phyloP scores from a whole-genome alignment of 2,888 invertebrate species.

The Nebria salina region DNA sequence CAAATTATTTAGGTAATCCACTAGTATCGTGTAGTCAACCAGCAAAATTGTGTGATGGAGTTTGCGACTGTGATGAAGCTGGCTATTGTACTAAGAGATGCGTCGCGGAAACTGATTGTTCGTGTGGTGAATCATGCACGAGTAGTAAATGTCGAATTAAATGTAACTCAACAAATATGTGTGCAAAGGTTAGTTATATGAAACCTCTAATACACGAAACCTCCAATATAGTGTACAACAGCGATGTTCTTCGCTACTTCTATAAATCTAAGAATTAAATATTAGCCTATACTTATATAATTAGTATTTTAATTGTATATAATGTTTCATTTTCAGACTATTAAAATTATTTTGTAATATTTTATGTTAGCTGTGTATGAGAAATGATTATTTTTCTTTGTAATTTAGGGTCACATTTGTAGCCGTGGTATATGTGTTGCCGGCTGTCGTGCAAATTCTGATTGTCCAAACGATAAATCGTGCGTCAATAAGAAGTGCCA shows the following conservation, averaged over 20 bases:
- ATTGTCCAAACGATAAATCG: slow-evolving; percentile 80
- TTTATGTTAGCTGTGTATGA: not conserved
- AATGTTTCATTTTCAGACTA: no score
- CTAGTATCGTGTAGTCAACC: slow-evolving; percentile 80
- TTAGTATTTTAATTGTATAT: no score
- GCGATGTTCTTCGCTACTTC: no score
- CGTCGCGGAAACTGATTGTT: slow-evolving; percentile 72
- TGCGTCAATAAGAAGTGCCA: slow-evolving; percentile 77
- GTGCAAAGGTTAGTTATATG: slow-evolving; percentile 58
- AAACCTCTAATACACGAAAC: slow-evolving; percentile 51
- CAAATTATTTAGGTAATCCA: slow-evolving; percentile 84
- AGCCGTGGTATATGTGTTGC: slow-evolving; percentile 76
- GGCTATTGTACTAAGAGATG: slow-evolving; percentile 83
- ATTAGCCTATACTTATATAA: no score
- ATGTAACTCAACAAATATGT: slow-evolving; percentile 75
- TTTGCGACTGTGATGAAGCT: slow-evolving; percentile 82
- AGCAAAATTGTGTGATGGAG: slow-evolving; percentile 76
- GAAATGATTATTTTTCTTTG: slow-evolving; percentile 53
- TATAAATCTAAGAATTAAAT: no score
- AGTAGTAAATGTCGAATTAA: slow-evolving; percentile 77
- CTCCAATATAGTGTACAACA: no score
- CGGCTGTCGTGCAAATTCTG: slow-evolving; percentile 81
- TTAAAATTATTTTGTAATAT: not conserved
- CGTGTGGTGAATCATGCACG: slow-evolving; percentile 83
- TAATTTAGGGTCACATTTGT: slow-evolving; percentile 77